Conservation (phyloP, 2,113 vertebrate genomes). For the Equus przewalskii region DNA sequence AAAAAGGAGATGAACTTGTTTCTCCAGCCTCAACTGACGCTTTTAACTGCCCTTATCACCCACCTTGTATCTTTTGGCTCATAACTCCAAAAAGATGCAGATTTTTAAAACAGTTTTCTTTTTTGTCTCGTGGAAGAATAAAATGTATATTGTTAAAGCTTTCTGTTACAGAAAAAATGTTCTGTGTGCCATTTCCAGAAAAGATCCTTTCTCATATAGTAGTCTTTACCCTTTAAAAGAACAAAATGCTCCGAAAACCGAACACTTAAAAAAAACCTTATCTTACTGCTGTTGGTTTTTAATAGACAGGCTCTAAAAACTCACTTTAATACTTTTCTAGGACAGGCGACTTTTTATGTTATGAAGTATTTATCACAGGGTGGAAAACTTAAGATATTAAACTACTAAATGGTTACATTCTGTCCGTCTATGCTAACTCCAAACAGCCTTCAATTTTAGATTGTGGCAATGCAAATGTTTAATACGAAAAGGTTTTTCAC, state of each 20-base stretch:
- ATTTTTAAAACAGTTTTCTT: neutral
- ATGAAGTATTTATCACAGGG: neutral
- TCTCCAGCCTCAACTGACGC: neutral
- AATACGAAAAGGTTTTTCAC: neutral
- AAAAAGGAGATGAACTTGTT: neutral
- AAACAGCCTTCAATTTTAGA: conserved; percentile 37
- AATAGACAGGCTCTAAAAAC: neutral
- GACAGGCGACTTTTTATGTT: conserved; percentile 3
- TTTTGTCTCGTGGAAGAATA: neutral
- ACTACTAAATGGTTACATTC: neutral
- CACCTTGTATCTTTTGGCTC: conserved; percentile 25
- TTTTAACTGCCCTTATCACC: neutral
- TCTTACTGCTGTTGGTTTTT: neutral
- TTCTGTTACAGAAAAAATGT: conserved; percentile 27
- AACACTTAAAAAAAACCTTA: neutral
- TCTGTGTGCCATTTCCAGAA: conserved; percentile 31
- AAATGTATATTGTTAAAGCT: neutral
- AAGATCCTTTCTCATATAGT: neutral
- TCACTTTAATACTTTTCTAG: neutral
- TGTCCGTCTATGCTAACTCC: neutral
- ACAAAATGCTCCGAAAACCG: neutral
- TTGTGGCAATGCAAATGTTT: neutral
- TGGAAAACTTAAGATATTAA: conserved; percentile 16
- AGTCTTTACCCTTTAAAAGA: neutral
- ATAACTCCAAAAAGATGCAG: conserved; percentile 1